Conservation (phyloP, 1,140 invertebrate genomes). For the Apis dorsata region DNA sequence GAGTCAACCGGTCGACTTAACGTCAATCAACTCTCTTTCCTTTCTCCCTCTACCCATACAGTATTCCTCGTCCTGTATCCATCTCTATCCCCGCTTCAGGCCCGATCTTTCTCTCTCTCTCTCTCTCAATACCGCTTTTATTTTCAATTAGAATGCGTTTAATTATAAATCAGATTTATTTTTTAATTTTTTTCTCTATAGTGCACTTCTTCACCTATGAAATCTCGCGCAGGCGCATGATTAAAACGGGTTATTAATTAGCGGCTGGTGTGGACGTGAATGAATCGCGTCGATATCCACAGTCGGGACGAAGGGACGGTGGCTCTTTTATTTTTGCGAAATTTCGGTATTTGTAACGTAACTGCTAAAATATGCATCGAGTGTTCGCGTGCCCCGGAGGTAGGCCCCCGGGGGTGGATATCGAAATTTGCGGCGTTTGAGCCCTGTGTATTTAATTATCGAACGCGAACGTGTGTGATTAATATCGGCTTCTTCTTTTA, state of each 20-base stretch:
- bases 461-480: slow-evolving; percentile 23
- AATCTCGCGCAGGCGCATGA: slow-evolving; percentile 50
- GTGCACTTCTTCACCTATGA: neutral
- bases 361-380: slow-evolving; percentile 40
- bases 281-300: slow-evolving; percentile 70
- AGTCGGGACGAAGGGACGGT: slow-evolving; percentile 20
- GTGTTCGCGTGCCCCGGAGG: slow-evolving; percentile 21
- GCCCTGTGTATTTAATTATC: slow-evolving; percentile 44
- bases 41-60: neutral
- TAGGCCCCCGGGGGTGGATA: neutral
- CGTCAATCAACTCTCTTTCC: slow-evolving; percentile 67
- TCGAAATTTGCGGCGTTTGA: slow-evolving; percentile 40
- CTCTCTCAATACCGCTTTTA: slow-evolving; percentile 51
- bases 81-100: slow-evolving; percentile 8
- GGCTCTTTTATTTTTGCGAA: slow-evolving; percentile 62
- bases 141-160: slow-evolving; percentile 53
- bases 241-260: slow-evolving; percentile 78
- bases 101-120: slow-evolving; percentile 10
- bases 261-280: slow-evolving; percentile 69
- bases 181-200: neutral
- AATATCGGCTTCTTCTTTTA: slow-evolving; percentile 40
- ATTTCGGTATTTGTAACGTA: slow-evolving; percentile 45
- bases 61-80: neutral
- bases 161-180: slow-evolving; percentile 76
- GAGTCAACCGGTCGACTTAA: slow-evolving; percentile 75